Conservation (phyloP, 2,113 vertebrate species). For the Harpagus bidentatus region DNA sequence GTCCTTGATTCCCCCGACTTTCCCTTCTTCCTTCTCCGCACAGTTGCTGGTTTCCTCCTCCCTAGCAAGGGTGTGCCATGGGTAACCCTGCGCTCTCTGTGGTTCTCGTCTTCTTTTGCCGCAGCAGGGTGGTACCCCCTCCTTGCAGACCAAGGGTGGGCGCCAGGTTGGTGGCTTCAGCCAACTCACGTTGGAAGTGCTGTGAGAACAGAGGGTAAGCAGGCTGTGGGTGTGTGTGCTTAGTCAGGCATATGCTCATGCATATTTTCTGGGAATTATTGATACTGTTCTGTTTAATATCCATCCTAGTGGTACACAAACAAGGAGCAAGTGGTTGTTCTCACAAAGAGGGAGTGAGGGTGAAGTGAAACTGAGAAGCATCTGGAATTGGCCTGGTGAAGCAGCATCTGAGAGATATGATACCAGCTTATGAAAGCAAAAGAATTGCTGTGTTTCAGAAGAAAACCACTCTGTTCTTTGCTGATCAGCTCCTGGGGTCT, state of each 20-base stretch:
- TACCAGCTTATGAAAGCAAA: slow-evolving; percentile 43
- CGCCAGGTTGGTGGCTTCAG: neutral
- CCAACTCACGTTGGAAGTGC: neutral
- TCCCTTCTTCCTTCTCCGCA: neutral
- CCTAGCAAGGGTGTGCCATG: neutral
- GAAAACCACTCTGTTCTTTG: slow-evolving; percentile 15
- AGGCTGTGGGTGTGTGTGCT: neutral
- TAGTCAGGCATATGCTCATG: neutral
- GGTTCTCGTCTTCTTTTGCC: neutral
- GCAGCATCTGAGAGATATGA: slow-evolving; percentile 32
- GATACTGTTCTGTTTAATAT: slow-evolving; percentile 58
- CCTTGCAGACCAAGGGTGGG: neutral
- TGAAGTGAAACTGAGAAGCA: slow-evolving; percentile 47
- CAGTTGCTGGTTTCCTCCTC: slow-evolving; percentile 26
- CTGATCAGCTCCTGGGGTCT: neutral
- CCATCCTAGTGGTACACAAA: slow-evolving; percentile 19
- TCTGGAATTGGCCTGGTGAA: slow-evolving; percentile 15
- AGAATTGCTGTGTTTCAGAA: neutral
- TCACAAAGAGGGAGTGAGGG: neutral
- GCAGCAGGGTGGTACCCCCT: neutral
- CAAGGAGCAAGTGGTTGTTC: neutral
- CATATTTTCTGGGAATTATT: slow-evolving; percentile 34
- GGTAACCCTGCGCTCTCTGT: neutral
- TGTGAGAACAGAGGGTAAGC: neutral
- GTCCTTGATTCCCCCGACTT: slow-evolving; percentile 43